These are phyloP conservation scores for Microtus ochrogaster DNA, from an alignment of 2,113 vertebrate genomes.

Conservation along the genomic window DNA sequence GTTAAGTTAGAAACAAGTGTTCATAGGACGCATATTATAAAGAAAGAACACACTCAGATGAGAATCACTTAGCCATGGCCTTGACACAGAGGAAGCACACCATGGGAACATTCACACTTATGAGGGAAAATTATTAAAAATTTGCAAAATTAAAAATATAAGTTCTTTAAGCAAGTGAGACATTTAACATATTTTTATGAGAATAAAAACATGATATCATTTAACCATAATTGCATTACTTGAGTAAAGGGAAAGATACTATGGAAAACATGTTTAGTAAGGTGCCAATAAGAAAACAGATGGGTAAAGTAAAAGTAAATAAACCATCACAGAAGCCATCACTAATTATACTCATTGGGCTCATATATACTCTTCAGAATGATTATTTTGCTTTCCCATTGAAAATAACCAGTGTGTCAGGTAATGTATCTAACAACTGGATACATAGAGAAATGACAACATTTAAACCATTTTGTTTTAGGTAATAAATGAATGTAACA, in stretches of 20 bases:
- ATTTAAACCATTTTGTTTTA: background rate
- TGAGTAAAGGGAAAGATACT: background rate
- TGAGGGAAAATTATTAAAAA: background rate
- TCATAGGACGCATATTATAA: background rate
- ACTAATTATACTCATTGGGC: background rate
- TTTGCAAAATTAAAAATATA: background rate
- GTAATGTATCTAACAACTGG: background rate
- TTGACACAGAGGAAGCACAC: background rate
- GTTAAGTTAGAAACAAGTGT: background rate
- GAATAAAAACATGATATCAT: background rate
- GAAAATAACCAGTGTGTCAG: background rate
- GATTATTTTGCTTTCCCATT: too few species aligned
- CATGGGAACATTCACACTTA: background rate
- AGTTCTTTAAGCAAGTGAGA: background rate
- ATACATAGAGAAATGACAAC: too few species aligned
- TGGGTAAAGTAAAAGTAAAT: background rate
- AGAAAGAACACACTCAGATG: background rate
- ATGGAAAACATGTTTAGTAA: too few species aligned
- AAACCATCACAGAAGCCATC: background rate
- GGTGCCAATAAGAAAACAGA: background rate
- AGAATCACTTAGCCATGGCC: background rate
- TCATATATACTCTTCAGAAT: background rate
- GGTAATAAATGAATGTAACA: background rate
- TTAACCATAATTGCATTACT: background rate
- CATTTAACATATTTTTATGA: background rate